Conservation (phyloP, 2,888 invertebrate species). For the Phaedon cochleariae region DNA sequence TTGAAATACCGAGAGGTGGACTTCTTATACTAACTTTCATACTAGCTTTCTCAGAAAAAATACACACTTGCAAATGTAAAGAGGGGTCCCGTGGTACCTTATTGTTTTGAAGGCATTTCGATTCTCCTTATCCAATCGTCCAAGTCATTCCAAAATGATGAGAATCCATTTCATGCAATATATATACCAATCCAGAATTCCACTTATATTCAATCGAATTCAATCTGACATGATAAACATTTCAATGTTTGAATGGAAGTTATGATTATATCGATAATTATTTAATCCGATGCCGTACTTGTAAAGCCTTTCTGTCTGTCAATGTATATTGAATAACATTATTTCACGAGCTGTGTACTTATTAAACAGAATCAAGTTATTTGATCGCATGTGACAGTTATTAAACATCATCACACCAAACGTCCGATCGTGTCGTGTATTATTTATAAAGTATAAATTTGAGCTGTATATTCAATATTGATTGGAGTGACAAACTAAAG, state of each 20-base stretch:
- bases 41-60: no score
- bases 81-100: no score
- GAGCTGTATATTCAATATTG: slow-evolving; percentile 9
- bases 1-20: no score
- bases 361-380: slow-evolving; percentile 9
- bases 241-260: neutral
- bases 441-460: slow-evolving; percentile 14
- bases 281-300: neutral
- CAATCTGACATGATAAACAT: neutral
- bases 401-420: neutral
- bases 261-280: neutral
- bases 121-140: no score
- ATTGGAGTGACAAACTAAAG: slow-evolving; percentile 14
- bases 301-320: neutral
- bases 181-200: neutral
- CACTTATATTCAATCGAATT: neutral
- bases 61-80: no score
- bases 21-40: no score
- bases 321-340: neutral
- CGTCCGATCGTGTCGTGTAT: neutral
- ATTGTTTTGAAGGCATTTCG: no score
- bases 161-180: neutral
- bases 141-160: no score
- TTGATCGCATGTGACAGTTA: slow-evolving; percentile 10
- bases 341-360: neutral